These are phyloP conservation scores for Saccopteryx bilineata DNA, from an alignment of 2,113 vertebrate species.

Conservation along the genomic window DNA sequence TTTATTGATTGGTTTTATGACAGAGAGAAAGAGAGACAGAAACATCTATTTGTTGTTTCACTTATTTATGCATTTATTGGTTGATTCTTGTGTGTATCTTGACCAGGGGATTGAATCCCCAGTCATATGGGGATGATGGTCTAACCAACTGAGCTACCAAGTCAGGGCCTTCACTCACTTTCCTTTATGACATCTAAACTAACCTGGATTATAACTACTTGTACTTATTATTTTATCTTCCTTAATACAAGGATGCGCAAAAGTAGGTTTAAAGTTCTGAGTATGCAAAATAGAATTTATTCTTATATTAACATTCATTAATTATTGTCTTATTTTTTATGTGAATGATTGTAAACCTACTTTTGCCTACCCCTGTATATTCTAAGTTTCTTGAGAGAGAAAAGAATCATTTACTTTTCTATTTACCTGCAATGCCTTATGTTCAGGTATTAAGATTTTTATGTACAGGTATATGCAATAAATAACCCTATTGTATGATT, in stretches of 20 bases:
- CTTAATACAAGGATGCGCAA: not conserved
- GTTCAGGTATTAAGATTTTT: not conserved
- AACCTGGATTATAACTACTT: not conserved
- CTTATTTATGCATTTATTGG: no score
- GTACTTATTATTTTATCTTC: not conserved
- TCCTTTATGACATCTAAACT: not conserved
- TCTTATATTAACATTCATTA: not conserved
- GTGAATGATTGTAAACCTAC: not conserved
- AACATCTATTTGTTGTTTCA: no score
- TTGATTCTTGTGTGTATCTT: no score
- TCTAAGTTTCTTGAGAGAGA: not conserved
- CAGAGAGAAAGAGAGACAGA: no score
- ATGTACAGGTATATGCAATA: not conserved
- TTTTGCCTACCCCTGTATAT: not conserved
- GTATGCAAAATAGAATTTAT: not conserved
- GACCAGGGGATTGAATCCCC: no score
- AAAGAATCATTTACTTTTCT: constrained; percentile 2
- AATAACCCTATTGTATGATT: not conserved
- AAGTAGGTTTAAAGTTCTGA: not conserved
- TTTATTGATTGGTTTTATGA: no score
- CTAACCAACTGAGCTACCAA: no score
- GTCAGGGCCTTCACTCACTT: no score
- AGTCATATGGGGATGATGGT: no score
- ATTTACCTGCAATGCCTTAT: not conserved
- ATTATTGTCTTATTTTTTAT: not conserved